These are phyloP conservation scores for Macrosoma leucophasiata DNA, from an alignment of 2,888 invertebrate genomes.

Conservation along the genomic window DNA sequence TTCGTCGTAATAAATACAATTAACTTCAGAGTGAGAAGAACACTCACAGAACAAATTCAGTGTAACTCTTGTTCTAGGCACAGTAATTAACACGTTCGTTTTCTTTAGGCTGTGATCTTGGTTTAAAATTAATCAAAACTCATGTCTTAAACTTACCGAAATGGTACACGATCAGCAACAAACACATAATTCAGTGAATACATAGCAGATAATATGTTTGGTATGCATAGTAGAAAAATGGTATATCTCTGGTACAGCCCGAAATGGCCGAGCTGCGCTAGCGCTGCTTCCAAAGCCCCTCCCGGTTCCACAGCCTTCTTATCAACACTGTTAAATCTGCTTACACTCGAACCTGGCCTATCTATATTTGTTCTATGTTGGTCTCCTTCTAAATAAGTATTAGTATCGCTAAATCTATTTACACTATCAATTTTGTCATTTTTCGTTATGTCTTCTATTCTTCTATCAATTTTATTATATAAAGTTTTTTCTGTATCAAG, in stretches of 20 bases:
- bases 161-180: conserved; percentile 71
- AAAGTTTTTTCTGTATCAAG: no score
- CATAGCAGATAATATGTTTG: conserved; percentile 70
- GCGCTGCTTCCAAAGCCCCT: conserved; percentile 46
- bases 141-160: conserved; percentile 62
- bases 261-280: conserved; percentile 58
- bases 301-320: conserved; percentile 13
- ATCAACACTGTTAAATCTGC: conserved; percentile 1
- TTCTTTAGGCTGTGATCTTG: no score
- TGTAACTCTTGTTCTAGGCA: no score
- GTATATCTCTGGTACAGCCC: conserved; percentile 58
- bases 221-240: conserved; percentile 54
- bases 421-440: no score
- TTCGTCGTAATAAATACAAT: no score
- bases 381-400: no score
- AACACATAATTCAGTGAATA: conserved; percentile 74
- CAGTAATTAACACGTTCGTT: no score
- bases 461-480: no score
- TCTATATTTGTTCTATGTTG: conserved; percentile 1
- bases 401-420: no score
- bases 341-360: not conserved
- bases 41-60: not conserved
- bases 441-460: no score
- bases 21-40: not conserved
- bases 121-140: no score